phyloP scores from a whole-genome alignment of 2,113 vertebrate species.

The Cyprinodon brontotheroides region DNA sequence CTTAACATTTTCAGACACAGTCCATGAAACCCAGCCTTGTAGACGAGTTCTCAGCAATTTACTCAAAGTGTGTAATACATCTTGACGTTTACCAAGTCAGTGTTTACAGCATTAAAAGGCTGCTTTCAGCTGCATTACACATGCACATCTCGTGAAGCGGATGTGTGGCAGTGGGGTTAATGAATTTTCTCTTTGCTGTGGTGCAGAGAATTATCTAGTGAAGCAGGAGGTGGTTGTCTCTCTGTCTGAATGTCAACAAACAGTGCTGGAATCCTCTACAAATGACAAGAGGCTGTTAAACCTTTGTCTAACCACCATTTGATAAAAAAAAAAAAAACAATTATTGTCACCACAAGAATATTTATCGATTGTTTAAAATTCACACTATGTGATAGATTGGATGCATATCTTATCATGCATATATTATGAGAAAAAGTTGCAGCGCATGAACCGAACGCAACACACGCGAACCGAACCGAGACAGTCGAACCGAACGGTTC shows the following conservation, averaged over 20 bases:
- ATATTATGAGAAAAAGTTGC: too few species aligned
- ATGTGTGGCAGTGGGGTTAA: constrained; percentile 80
- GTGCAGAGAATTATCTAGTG: constrained; percentile 77
- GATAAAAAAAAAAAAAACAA: constrained; percentile 13
- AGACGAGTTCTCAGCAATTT: constrained; percentile 62
- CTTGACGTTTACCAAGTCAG: constrained; percentile 71
- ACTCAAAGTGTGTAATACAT: constrained; percentile 72
- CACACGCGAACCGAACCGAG: too few species aligned
- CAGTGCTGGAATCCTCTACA: constrained; percentile 50
- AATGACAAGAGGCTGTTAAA: constrained; percentile 35
- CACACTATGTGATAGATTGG: not conserved
- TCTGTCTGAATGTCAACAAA: constrained; percentile 76
- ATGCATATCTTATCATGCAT: not conserved
- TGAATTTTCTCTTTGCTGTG: constrained; percentile 78
- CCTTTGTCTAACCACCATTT: constrained; percentile 42
- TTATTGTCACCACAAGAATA: not conserved
- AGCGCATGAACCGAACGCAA: too few species aligned
- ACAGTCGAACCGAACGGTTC: not conserved
- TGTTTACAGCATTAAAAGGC: constrained; percentile 79
- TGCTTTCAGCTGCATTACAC: constrained; percentile 84
- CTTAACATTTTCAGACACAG: constrained; percentile 36
- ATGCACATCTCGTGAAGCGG: constrained; percentile 76
- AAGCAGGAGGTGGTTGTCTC: constrained; percentile 69
- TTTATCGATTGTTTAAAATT: not conserved
- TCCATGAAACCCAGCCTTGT: constrained; percentile 48